Percentiles rank a stretch among this genome's conserved stretches.
These are phyloP conservation scores for Troides helena DNA, from an alignment of 2,888 invertebrate genomes.

Conservation along the genomic window DNA sequence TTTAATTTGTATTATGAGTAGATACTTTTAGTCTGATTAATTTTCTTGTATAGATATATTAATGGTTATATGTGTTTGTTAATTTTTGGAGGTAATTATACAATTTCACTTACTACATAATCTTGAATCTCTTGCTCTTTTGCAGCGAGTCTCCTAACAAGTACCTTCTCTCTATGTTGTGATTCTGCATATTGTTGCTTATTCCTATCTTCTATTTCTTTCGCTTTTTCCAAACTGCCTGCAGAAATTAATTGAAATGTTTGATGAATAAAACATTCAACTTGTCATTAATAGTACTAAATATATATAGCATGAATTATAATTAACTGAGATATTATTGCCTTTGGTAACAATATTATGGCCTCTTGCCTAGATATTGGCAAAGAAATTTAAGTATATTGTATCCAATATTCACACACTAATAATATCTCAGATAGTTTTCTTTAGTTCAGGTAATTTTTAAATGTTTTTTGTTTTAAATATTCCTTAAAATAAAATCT, in stretches of 20 bases:
- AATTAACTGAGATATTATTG: background rate
- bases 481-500: background rate
- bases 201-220: slow-evolving; percentile 89
- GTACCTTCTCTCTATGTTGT: slow-evolving; percentile 93
- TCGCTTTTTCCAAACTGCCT: slow-evolving; percentile 86
- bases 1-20: background rate
- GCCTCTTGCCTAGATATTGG: background rate
- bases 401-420: background rate
- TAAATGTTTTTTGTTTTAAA: too few species aligned
- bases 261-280: background rate
- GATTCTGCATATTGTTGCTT: slow-evolving; percentile 92
- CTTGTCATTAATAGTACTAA: background rate
- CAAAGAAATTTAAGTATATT: background rate
- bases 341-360: background rate
- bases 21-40: background rate
- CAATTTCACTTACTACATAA: slow-evolving; percentile 87
- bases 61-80: slow-evolving; percentile 6
- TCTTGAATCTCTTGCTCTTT: slow-evolving; percentile 99
- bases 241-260: slow-evolving; percentile 45
- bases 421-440: too few species aligned
- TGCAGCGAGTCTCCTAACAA: slow-evolving; percentile 93
- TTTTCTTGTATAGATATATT: background rate
- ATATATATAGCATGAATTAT: background rate
- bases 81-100: background rate
- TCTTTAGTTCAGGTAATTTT: too few species aligned